phyloP scores from a whole-genome alignment of 2,113 vertebrate genomes.

The Heliornis fulica region DNA sequence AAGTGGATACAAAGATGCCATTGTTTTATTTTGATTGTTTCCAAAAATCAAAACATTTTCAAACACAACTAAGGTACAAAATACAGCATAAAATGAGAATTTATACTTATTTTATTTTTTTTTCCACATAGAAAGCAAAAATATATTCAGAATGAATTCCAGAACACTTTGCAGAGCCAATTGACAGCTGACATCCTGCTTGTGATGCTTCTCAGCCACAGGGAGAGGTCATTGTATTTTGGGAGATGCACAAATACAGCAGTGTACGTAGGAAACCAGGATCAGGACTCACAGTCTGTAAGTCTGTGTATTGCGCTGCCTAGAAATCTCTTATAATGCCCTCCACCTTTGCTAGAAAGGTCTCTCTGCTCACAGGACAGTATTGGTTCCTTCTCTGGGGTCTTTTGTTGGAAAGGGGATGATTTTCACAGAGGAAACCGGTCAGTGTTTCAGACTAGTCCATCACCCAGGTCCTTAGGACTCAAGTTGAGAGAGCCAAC shows the following conservation, averaged over 20 bases:
- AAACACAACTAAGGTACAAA: constrained; percentile 81
- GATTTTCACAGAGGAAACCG: background rate
- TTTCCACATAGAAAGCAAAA: constrained; percentile 73
- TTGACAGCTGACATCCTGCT: background rate
- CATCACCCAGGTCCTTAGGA: background rate
- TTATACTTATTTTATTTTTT: constrained; percentile 54
- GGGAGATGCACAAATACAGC: constrained; percentile 42
- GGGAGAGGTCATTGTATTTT: background rate
- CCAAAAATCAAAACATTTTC: constrained; percentile 77
- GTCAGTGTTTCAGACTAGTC: background rate
- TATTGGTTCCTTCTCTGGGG: background rate
- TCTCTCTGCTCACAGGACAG: background rate
- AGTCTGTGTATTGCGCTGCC: background rate
- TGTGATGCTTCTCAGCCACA: background rate
- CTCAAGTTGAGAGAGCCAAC: background rate
- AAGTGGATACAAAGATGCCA: constrained; percentile 72
- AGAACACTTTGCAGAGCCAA: constrained; percentile 64
- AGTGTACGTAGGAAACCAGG: constrained; percentile 19
- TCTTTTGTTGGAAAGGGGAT: background rate
- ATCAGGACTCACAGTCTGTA: constrained; percentile 17
- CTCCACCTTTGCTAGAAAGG: background rate
- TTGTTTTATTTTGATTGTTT: constrained; percentile 78
- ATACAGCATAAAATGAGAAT: constrained; percentile 80
- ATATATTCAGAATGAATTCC: constrained; percentile 56
- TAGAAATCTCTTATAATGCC: background rate